A percentile compares a stretch with the other conserved stretches of the same genome.
These are phyloP conservation scores for Tapera naevia DNA, from an alignment of 2,797 vertebrate genomes.

Conservation along the genomic window DNA sequence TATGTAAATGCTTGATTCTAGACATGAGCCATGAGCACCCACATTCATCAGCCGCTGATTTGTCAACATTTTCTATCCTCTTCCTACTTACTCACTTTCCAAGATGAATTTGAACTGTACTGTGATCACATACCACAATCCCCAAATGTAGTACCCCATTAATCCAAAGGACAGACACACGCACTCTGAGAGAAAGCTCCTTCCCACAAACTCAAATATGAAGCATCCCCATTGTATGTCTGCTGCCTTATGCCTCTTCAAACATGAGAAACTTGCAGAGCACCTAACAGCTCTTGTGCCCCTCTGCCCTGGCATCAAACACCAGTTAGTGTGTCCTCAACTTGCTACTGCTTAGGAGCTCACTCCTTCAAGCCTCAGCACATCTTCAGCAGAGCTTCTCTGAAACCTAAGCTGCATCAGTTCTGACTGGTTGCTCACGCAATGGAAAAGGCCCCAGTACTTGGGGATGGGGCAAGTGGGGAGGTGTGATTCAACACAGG, in stretches of 20 bases:
- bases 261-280: neutral
- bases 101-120: neutral
- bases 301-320: neutral
- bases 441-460: neutral
- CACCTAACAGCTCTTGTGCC: neutral
- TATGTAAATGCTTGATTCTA: neutral
- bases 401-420: neutral
- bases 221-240: neutral
- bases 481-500: neutral
- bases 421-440: neutral
- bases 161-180: neutral
- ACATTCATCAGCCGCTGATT: neutral
- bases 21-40: neutral
- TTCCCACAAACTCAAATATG: neutral
- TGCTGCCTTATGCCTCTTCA: neutral
- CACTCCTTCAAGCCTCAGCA: neutral
- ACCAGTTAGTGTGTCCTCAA: neutral
- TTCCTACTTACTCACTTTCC: neutral
- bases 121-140: neutral
- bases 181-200: neutral
- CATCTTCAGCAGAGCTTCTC: neutral
- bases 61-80: neutral
- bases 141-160: neutral
- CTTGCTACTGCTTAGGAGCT: neutral
- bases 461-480: neutral